A percentile compares a stretch with the other conserved stretches of the same genome.
Conservation (phyloP, 1,140 invertebrate species). For the Acromyrmex echinatior region DNA sequence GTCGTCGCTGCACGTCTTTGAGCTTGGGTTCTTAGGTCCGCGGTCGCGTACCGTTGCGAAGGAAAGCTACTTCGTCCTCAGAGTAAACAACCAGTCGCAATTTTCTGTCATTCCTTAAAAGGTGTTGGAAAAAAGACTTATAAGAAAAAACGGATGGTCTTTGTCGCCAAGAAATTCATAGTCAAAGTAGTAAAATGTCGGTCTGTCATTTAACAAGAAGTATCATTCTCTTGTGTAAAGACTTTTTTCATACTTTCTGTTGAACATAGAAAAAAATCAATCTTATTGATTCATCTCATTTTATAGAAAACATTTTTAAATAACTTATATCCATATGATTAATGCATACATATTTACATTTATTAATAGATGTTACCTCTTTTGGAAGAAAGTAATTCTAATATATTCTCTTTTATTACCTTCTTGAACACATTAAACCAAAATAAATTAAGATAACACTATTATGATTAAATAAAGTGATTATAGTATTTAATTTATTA, state of each 20-base stretch:
- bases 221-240: slow-evolving; percentile 44
- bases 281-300: neutral
- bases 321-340: neutral
- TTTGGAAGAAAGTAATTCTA: neutral
- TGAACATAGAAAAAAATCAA: slow-evolving; percentile 5
- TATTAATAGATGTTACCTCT: neutral
- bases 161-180: slow-evolving; percentile 47
- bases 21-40: slow-evolving; percentile 42
- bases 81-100: slow-evolving; percentile 65
- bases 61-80: slow-evolving; percentile 47
- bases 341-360: neutral
- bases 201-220: slow-evolving; percentile 42
- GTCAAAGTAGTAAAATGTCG: slow-evolving; percentile 44
- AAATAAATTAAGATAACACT: neutral
- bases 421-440: neutral
- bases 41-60: slow-evolving; percentile 4
- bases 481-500: neutral
- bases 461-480: neutral
- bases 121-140: slow-evolving; percentile 43
- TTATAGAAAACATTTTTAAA: neutral
- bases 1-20: slow-evolving; percentile 12
- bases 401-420: neutral
- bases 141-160: slow-evolving; percentile 51
- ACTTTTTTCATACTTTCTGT: neutral
- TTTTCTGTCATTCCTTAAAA: slow-evolving; percentile 63